Evolutionary conservation across 1,140 invertebrate genomes (phyloP), one percentile per base, ranked within the genome.

Genomic region (Oncopeltus fasciatus): DNA sequence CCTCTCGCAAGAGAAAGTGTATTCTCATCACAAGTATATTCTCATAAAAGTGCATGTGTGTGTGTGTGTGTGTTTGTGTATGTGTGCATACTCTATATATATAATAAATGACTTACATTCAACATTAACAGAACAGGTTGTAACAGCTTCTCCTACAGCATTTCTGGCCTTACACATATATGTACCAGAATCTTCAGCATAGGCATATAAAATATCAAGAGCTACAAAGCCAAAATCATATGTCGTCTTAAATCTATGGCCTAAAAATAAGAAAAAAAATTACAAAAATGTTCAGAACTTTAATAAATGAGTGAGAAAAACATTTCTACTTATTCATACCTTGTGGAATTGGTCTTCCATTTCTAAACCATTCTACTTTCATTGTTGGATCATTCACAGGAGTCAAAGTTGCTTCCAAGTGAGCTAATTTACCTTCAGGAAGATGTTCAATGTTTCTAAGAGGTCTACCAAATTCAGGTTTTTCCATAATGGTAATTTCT

Each of bases 211-310:
- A 69, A 98, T 90, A 73, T 97, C 93, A 38, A 98, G 76, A 58
- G 92, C 89, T 8, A 97, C 92, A 73, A 92, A 96, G 63, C 93
- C 93, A 76, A 97, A 96, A 72, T 98, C 93, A 70, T 96, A 92
- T 5, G 88, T 90, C 9, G 91, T 92, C 73, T 92, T 91, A 73
- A 92, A 92, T 66, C 90, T 82, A 69, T 92, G 89, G n/a, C 78
- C 78, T 67, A 70, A 24, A 8, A 27, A 27, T 2, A 53, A 53
- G 24, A 53, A 2, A 53, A 53, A 8, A 38, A 38, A 8, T 38
- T n/a, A n/a, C n/a, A n/a, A n/a, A n/a, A n/a, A n/a, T n/a, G n/a
- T n/a, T n/a, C n/a, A n/a, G n/a, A n/a, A n/a, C n/a, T n/a, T n/a
- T n/a, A n/a, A n/a, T n/a, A n/a, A n/a, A n/a, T n/a, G n/a, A n/a